Evolutionary conservation across 2,113 vertebrate genomes (phyloP), one percentile per base, ranked within the genome.

Genomic region (Amia ocellicauda): DNA sequence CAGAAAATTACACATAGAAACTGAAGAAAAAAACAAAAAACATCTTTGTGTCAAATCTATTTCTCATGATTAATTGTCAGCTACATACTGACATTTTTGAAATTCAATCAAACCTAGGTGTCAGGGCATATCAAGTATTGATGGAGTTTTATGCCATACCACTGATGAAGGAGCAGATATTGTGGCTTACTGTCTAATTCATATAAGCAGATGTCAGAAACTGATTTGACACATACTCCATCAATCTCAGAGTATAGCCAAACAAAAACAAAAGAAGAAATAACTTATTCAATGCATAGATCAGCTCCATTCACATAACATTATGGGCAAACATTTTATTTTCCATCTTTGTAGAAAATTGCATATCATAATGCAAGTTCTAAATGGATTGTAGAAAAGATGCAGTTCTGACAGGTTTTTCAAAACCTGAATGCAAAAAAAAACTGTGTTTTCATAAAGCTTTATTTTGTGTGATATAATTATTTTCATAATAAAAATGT

Each of bases 21-120:
- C 31, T 7, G 31, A 36, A 36, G 11, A 36, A 36, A 36, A 5
- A 41, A 5, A 41, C 40, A 41, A 7, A 36, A 36, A 36, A 36
- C 31, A 36, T 36, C 31, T 36, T 36, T 11, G 11, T 36, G 31
- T 36, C 31, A 36, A 5, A 36, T 36, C 31, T 36, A 11, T 65
- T 73, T 53, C 66, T 69, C 63, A 51, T 29, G 63, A 55, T 70
- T 78, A 83, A 85, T 78, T 78, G 9, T 66, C 82, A 80, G 84
- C 82, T 75, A 74, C 68, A 71, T 66, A 72, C 76, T 86, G 87
- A 86, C 87, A 87, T 87, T 88, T 84, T 81, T 79, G 81, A 69
- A 86, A 89, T 87, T 79, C 81, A 87, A 89, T 89, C 85, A 87
- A 73, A 68, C 70, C 56, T 77, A 85, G 87, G 78, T 83, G 79